These are phyloP conservation scores for Drosophila tropicalis DNA, from an alignment of 1,140 invertebrate genomes.

Conservation along the genomic window DNA sequence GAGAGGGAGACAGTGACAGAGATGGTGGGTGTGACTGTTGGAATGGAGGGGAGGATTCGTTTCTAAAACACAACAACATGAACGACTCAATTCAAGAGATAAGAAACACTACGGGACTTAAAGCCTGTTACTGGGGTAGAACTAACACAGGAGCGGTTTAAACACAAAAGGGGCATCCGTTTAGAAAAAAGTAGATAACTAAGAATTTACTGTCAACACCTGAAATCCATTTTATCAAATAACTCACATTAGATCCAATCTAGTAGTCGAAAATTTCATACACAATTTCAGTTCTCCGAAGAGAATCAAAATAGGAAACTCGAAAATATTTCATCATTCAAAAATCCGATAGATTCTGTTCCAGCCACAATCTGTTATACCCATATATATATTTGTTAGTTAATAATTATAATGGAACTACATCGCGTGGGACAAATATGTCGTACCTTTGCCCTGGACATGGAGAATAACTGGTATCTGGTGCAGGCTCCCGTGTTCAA, in stretches of 20 bases:
- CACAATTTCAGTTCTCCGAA: too few species aligned
- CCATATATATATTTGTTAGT: not conserved
- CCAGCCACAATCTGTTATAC: not conserved
- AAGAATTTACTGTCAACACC: not conserved
- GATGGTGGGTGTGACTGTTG: not conserved
- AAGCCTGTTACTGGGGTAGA: conserved; percentile 7
- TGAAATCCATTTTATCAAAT: not conserved
- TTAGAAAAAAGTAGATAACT: not conserved
- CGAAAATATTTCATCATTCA: not conserved
- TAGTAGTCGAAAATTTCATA: conserved; percentile 6
- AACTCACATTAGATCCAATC: not conserved
- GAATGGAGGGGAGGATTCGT: not conserved
- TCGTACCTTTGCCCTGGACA: not conserved
- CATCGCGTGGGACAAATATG: not conserved
- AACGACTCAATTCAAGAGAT: not conserved
- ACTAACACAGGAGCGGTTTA: not conserved
- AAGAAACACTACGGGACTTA: not conserved
- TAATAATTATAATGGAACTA: not conserved
- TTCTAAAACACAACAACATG: not conserved
- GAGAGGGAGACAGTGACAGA: not conserved
- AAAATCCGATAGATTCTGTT: not conserved
- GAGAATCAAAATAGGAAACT: not conserved
- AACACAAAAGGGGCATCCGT: too few species aligned
- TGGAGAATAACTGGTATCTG: not conserved
- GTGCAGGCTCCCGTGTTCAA: not conserved